Evolutionary conservation across 2,113 vertebrate genomes (phyloP).

Genomic region (rat (Rattus norvegicus)): DNA sequence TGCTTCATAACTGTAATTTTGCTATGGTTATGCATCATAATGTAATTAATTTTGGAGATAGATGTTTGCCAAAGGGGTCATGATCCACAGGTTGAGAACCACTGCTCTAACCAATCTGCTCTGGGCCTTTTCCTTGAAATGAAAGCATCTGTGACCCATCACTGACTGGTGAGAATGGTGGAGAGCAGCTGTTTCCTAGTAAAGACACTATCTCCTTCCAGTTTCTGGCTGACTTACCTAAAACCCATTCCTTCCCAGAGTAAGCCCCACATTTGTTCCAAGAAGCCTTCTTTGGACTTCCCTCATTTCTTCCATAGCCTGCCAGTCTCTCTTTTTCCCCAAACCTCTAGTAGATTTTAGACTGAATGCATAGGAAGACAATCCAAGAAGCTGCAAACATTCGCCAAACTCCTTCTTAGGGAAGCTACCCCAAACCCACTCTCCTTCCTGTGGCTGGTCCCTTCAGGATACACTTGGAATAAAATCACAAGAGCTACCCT

Average conservation of each 20-base stretch:
- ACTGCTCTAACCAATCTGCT: background rate
- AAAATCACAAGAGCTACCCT: background rate
- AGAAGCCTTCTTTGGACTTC: background rate
- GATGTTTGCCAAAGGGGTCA: background rate
- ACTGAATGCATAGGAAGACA: background rate
- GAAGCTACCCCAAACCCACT: background rate
- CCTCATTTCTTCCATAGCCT: background rate
- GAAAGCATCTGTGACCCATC: background rate
- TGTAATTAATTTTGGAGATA: background rate
- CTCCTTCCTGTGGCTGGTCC: background rate
- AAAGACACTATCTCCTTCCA: background rate
- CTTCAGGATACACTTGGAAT: background rate
- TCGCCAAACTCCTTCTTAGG: constrained; percentile 19
- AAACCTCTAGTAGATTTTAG: background rate
- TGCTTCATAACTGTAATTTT: background rate
- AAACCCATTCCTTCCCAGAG: background rate
- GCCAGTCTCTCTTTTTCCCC: background rate
- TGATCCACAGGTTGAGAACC: background rate
- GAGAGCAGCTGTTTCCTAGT: background rate
- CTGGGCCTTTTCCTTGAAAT: background rate
- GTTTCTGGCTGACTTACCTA: background rate
- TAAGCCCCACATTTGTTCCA: background rate
- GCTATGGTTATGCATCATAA: background rate
- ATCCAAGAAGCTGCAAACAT: background rate
- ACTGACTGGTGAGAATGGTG: background rate